A percentile compares a stretch with the other conserved stretches of the same genome.
Evolutionary conservation across 2,888 invertebrate genomes (phyloP).

Genomic region (Pterostichus niger): DNA sequence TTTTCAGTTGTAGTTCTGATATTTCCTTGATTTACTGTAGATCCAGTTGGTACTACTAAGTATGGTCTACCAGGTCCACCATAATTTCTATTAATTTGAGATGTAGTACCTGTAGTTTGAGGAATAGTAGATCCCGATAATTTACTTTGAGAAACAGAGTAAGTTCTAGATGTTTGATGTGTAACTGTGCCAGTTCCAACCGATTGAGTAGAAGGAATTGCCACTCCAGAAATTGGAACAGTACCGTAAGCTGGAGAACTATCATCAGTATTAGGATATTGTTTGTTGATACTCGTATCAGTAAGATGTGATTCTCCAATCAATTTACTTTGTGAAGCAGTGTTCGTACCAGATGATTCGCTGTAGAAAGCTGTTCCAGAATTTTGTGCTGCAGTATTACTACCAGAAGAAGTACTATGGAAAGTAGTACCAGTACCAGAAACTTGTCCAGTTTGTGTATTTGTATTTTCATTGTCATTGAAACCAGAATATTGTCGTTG

Average conservation of each 20-base stretch:
- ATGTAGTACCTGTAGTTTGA: not conserved
- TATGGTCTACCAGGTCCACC: not conserved
- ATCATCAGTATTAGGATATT: too few species aligned
- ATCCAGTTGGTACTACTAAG: not conserved
- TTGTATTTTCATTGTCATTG: not conserved
- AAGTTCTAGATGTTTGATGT: conserved; percentile 23
- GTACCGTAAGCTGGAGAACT: not conserved
- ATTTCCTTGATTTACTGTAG: not conserved
- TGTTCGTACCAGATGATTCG: not conserved
- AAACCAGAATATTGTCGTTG: too few species aligned
- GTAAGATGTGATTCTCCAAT: not conserved
- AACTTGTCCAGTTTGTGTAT: conserved; percentile 2
- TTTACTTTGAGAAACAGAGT: not conserved
- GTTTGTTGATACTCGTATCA: not conserved
- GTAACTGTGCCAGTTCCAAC: not conserved
- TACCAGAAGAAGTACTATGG: conserved; percentile 1
- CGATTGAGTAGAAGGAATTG: not conserved
- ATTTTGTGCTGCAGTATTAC: not conserved
- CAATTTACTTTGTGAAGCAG: not conserved
- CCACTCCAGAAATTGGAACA: not conserved
- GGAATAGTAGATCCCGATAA: not conserved
- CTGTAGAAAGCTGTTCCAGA: not conserved
- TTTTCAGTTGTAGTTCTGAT: not conserved
- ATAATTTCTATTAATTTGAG: not conserved
- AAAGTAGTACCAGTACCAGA: not conserved